phyloP scores from a whole-genome alignment of 2,888 invertebrate species.

The Elysia crispata region DNA sequence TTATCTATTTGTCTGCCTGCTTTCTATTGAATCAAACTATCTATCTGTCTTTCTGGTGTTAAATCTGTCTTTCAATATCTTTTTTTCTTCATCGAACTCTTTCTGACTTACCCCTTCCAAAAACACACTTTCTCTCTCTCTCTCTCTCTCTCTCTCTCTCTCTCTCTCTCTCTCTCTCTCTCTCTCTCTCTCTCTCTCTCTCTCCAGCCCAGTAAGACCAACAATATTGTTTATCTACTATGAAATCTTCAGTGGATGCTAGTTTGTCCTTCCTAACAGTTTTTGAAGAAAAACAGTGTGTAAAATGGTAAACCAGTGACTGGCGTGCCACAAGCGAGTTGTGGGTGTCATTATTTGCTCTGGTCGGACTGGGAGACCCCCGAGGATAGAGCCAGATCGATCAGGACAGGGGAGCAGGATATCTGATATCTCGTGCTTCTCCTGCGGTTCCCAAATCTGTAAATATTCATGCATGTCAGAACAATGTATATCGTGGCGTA shows the following conservation, averaged over 20 bases:
- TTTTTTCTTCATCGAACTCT: background rate
- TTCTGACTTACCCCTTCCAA: no score
- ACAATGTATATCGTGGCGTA: no score
- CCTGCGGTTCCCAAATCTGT: no score
- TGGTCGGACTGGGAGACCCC: no score
- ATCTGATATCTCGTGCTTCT: no score
- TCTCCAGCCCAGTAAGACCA: background rate
- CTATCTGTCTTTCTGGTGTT: slow-evolving; percentile 32
- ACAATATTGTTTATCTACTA: background rate
- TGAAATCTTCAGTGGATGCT: background rate
- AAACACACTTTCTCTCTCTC: background rate
- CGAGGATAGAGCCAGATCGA: no score
- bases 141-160: background rate
- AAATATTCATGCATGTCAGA: no score
- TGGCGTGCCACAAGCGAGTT: background rate
- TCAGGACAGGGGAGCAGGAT: no score
- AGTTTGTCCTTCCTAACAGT: background rate
- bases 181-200: background rate
- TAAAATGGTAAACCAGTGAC: background rate
- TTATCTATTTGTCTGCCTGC: background rate
- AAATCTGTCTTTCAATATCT: slow-evolving; percentile 5
- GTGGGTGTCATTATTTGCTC: no score
- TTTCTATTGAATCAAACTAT: no score
- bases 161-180: background rate
- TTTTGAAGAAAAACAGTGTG: background rate